Evolutionary conservation across 2,888 invertebrate species (phyloP), one percentile per base, ranked within the genome.

Genomic region (Panopea generosa): DNA sequence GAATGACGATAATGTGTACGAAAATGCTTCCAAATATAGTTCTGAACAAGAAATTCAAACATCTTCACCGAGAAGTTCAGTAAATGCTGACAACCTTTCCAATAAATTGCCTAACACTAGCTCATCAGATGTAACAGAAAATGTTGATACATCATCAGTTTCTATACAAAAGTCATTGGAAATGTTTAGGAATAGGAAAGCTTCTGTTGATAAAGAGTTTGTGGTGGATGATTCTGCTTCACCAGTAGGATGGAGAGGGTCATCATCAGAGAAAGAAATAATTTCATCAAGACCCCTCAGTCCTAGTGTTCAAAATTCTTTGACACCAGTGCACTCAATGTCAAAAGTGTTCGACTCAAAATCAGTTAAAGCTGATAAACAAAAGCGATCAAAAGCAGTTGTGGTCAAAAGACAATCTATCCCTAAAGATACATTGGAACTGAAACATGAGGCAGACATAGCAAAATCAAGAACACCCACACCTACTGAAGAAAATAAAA

Each of bases 261-360:
- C 55, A 47, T 38, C 55, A 33, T 45, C 55, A 27, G 65, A 57
- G 16, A 1, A 9, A 11, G 53, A 63, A 4, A 53, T 52, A 63
- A 65, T n/a, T 18, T 27, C 43, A 7, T 2, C 27, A n/a, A 7
- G 27, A 9, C 40, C 53, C 22, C n/a, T 66, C n/a, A 66, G 66
- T 52, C 62, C 70, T n/a, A 52, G 45, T 52, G 45, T 45, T 57
- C 62, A 74, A 27, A 38, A 53, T 24, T 59, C 33, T 4, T 33
- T 33, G 11, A 33, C 33, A 14, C 79, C 73, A 22, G 52, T 60
- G 18, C 65, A 71, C 40, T 59, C 66, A 4, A 26, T 80, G 43
- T 67, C 66, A 11, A 66, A 77, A 24, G 53, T 81, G 6, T 81
- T 81, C 71, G 77, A 81, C 67, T 81, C 81, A 16, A 71, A 59